Base-by-base conservation (phyloP, 2,797 vertebrate genomes). In the Argyrosomus regius region DNA sequence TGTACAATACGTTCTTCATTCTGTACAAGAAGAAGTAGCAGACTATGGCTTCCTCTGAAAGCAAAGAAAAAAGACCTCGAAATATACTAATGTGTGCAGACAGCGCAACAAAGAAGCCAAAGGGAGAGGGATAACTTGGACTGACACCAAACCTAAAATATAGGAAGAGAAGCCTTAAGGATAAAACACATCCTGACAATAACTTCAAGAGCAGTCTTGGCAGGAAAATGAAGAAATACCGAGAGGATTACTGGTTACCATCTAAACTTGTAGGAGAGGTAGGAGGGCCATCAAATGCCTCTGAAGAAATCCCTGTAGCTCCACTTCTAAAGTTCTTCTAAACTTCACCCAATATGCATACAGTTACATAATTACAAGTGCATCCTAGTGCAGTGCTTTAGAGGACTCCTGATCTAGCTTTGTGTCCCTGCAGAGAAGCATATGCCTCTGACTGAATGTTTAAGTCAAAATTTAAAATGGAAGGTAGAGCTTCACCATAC, bases 161-260 rank as follows among this genome's bases (percentile, higher is more conserved):
- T 0, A 39, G 39, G 10, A 57, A 22, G 17, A 24, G 18, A 58
- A 61, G 1, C 35, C n/a, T 54, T 0, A 17, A 45, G 46, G 10
- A 63, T 50, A 28, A 78, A 24, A 71, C 11, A 59, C 54, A 79
- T 75, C 60, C 43, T 50, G n/a, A 76, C 48, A 64, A 41, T 66
- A 73, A 81, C 8, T 20, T 61, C 26, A 57, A 14, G 22, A 31
- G 28, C 10, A 5, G 6, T 17, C 26, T 63, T 60, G 53, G n/a
- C 62, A 74, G 56, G 46, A 71, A 79, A 46, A 20, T 63, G 1
- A 31, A 59, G 24, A 39, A 18, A 22, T 10, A 63, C 17, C 22
- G 28, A 78, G 71, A 63, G 49, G 59, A 80, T 77, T 22, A 50
- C 22, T 59, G 49, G 12, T 39, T 63, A 67, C 6, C 11, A 46